Conservation (phyloP, 2,888 invertebrate genomes). For the Sesia bembeciformis region DNA sequence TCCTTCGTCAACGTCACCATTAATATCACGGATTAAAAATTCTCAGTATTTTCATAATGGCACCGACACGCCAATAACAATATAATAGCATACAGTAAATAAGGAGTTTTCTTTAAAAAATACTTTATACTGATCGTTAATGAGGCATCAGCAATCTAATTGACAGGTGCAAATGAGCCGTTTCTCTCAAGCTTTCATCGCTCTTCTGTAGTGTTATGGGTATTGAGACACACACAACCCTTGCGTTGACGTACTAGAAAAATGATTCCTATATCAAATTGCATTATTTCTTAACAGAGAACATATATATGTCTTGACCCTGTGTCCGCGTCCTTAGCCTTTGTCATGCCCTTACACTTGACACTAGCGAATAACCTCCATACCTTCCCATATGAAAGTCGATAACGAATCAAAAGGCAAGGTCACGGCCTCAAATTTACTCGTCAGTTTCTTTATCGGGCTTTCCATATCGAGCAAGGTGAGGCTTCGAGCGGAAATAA, state of each 20-base stretch:
- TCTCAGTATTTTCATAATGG: too few species aligned
- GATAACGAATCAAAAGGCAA: slow-evolving; percentile 13
- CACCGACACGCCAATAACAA: too few species aligned
- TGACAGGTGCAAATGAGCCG: slow-evolving; percentile 28
- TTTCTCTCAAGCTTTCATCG: not conserved
- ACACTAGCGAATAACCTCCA: slow-evolving; percentile 11
- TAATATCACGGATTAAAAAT: too few species aligned
- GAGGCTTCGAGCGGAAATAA: slow-evolving; percentile 46
- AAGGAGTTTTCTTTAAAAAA: not conserved
- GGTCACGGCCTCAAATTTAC: slow-evolving; percentile 35
- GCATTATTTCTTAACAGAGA: too few species aligned
- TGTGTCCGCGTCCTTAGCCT: too few species aligned
- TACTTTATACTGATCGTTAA: slow-evolving; percentile 13
- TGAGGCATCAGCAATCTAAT: slow-evolving; percentile 22
- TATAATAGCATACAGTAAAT: not conserved
- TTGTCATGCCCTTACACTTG: slow-evolving; percentile 9
- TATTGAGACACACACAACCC: too few species aligned
- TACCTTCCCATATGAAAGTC: slow-evolving; percentile 4
- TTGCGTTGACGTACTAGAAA: too few species aligned
- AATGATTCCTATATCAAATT: too few species aligned
- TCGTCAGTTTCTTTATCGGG: slow-evolving; percentile 37
- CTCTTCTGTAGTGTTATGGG: not conserved
- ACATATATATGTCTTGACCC: too few species aligned
- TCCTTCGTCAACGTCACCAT: too few species aligned
- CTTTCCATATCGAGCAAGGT: slow-evolving; percentile 46